Conservation (phyloP, 2,888 invertebrate species). For the Chloromyia formosa region DNA sequence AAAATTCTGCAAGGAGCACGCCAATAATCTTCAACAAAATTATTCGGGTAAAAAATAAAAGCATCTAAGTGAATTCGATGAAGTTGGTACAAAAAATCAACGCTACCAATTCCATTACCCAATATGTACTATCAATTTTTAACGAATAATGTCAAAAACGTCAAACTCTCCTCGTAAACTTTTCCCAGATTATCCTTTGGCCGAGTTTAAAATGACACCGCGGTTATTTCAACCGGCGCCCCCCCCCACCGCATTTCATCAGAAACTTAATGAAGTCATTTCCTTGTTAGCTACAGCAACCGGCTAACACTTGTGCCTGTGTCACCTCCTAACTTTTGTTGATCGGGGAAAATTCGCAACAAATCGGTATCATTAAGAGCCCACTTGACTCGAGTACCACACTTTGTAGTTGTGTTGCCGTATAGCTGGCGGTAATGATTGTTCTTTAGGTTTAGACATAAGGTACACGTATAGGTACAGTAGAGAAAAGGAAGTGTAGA, state of each 20-base stretch:
- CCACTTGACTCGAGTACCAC: constrained; percentile 32
- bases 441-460: background rate
- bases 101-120: too few relatives aligned
- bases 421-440: constrained; percentile 22
- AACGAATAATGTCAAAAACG: too few relatives aligned
- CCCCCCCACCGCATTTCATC: background rate
- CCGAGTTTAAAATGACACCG: too few relatives aligned
- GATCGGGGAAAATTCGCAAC: constrained; percentile 38
- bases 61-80: too few relatives aligned
- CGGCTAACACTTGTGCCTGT: constrained; percentile 17
- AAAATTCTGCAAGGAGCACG: too few relatives aligned
- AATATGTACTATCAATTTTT: too few relatives aligned
- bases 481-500: background rate
- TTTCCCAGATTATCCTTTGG: too few relatives aligned
- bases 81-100: too few relatives aligned
- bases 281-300: constrained; percentile 4
- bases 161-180: too few relatives aligned
- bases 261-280: constrained; percentile 35
- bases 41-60: too few relatives aligned
- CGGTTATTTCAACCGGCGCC: background rate
- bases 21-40: too few relatives aligned
- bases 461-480: background rate
- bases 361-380: constrained; percentile 42
- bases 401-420: constrained; percentile 26
- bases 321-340: constrained; percentile 22